These are phyloP conservation scores for Sciurus vulgaris DNA, from an alignment of 2,797 vertebrate genomes.

Conservation along the genomic window DNA sequence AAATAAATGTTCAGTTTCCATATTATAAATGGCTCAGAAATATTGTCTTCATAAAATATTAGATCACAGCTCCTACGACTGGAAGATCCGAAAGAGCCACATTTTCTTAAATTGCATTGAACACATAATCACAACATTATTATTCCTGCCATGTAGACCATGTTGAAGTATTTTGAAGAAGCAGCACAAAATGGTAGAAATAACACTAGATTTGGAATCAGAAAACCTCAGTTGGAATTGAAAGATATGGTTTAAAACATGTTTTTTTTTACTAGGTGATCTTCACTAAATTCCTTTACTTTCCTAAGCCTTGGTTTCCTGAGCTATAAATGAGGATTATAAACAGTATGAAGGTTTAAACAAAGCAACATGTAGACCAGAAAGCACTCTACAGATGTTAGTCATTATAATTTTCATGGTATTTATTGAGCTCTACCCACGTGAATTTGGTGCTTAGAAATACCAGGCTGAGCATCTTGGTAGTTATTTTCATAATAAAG, in stretches of 20 bases:
- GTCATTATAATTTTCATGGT: not conserved
- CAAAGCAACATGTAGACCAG: not conserved
- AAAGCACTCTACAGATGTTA: not conserved
- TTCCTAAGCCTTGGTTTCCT: not conserved
- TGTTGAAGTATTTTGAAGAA: not conserved
- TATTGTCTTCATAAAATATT: not conserved
- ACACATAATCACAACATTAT: not conserved
- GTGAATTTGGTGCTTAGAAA: not conserved
- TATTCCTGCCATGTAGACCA: not conserved
- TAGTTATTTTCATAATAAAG: slow-evolving; percentile 8
- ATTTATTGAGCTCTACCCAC: not conserved
- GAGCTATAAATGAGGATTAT: slow-evolving; percentile 25
- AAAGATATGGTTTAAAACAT: not conserved
- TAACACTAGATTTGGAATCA: not conserved
- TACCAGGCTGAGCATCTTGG: not conserved
- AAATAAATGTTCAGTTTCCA: not conserved
- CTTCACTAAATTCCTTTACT: slow-evolving; percentile 7
- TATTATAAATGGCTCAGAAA: slow-evolving; percentile 11
- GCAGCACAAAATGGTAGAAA: not conserved
- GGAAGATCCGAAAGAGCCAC: not conserved
- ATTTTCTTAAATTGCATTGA: not conserved
- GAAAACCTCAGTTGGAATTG: not conserved
- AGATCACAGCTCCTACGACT: not conserved
- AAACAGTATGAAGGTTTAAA: not conserved
- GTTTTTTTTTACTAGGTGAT: not conserved